These are phyloP conservation scores for Microplitis manilae DNA, from an alignment of 2,888 invertebrate genomes.

Conservation along the genomic window DNA sequence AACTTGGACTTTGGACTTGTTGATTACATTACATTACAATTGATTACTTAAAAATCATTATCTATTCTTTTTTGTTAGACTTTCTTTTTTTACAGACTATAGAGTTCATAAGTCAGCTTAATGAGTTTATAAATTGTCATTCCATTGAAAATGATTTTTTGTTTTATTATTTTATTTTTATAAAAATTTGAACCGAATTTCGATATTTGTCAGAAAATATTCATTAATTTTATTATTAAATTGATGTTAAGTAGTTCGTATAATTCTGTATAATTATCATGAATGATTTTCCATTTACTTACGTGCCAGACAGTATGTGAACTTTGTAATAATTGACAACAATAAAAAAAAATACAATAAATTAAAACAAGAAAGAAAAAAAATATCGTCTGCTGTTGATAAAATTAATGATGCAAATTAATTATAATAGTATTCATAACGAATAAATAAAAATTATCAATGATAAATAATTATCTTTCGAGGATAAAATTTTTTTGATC, in stretches of 20 bases:
- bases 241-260: no score
- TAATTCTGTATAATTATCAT: no score
- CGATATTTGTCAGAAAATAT: no score
- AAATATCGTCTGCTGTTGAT: neutral
- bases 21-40: neutral
- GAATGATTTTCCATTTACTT: neutral
- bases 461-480: no score
- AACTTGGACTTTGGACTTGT: neutral
- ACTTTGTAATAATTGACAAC: neutral
- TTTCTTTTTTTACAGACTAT: neutral
- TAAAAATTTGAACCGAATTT: no score
- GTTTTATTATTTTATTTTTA: neutral
- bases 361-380: neutral
- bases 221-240: no score
- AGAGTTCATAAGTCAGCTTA: neutral
- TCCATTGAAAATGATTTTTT: neutral
- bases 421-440: neutral
- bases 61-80: constrained; percentile 4
- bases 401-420: neutral
- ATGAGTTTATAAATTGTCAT: neutral
- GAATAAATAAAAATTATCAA: no score
- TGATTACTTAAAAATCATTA: neutral
- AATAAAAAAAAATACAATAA: neutral
- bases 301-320: neutral
- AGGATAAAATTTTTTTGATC: no score